Evolutionary conservation across 2,113 vertebrate genomes (phyloP).

Genomic region (Bagarius yarrelli): DNA sequence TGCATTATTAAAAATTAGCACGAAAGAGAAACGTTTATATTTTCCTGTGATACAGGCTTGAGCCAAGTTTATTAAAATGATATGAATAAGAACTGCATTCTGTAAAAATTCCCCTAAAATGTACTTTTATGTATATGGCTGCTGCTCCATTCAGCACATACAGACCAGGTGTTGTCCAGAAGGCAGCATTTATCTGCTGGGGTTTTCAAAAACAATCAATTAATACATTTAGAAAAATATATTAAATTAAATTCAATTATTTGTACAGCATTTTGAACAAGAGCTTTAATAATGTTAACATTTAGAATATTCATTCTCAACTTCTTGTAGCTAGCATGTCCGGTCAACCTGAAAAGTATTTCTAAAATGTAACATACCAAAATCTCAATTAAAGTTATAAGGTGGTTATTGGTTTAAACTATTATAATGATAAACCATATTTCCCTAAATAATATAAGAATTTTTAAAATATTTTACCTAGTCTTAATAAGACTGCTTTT

Average conservation of each 20-base stretch:
- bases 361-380: neutral
- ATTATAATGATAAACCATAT: neutral
- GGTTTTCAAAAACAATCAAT: too few relatives aligned
- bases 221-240: neutral
- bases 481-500: neutral
- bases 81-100: neutral
- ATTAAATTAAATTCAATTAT: neutral
- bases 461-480: neutral
- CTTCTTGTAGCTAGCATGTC: neutral
- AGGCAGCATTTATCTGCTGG: neutral
- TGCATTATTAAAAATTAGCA: neutral
- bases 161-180: neutral
- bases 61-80: conserved; percentile 1
- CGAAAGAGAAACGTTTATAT: neutral
- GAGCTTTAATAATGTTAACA: too few relatives aligned
- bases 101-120: neutral
- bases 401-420: neutral
- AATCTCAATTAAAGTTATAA: neutral
- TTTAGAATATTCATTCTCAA: neutral
- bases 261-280: neutral
- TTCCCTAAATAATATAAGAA: neutral
- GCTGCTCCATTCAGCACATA: neutral
- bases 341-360: neutral
- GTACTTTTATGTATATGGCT: neutral
- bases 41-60: neutral